A percentile compares a stretch with the other conserved stretches of the same genome.
phyloP scores from a whole-genome alignment of 2,113 vertebrate species.

The human region GRCh38 chr3:126646501-126647000 shows the following conservation, averaged over 20 bases:
- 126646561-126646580: neutral
- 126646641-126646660: neutral
- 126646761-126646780: neutral
- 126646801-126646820: neutral
- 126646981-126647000: neutral
- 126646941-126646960: neutral
- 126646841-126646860: neutral
- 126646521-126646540: neutral
- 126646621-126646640: neutral
- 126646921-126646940: neutral
- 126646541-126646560: neutral
- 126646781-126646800: neutral
- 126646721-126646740: neutral
- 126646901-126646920: neutral
- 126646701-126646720: neutral
- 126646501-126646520: neutral
- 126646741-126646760: neutral
- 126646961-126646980: neutral
- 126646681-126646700: neutral
- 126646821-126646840: neutral
- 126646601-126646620: neutral
- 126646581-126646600: neutral
- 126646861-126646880: neutral
- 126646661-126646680: neutral
- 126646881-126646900: neutral